Evolutionary conservation across 2,113 vertebrate genomes (phyloP).

Genomic region (Gambusia affinis): DNA sequence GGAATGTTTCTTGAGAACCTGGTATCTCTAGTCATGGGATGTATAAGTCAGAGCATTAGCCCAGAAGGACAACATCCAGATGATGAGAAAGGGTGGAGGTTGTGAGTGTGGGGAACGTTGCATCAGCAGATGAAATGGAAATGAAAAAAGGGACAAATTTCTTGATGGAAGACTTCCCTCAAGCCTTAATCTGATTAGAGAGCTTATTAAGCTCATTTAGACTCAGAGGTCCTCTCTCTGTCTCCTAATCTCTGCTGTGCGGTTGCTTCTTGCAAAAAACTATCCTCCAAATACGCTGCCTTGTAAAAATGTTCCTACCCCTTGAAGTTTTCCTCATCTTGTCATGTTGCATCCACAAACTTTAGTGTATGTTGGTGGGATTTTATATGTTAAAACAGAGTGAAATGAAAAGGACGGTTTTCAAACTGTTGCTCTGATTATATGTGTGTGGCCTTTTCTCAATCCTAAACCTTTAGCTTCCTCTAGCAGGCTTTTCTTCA

Average conservation of each 20-base stretch:
- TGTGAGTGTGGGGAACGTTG: background rate
- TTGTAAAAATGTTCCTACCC: background rate
- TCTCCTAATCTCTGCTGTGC: background rate
- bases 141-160: slow-evolving; percentile 38
- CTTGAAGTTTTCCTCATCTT: background rate
- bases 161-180: slow-evolving; percentile 69
- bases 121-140: slow-evolving; percentile 54
- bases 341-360: background rate
- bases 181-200: slow-evolving; percentile 69
- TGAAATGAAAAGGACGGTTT: background rate
- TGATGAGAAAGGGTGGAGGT: slow-evolving; percentile 34
- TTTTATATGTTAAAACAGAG: background rate
- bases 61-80: slow-evolving; percentile 22
- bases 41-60: slow-evolving; percentile 4
- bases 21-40: slow-evolving; percentile 14
- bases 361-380: background rate
- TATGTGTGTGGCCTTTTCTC: background rate
- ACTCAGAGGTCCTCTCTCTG: slow-evolving; percentile 34
- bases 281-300: slow-evolving; percentile 1
- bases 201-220: slow-evolving; percentile 56
- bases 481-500: background rate
- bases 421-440: background rate
- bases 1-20: slow-evolving; percentile 38
- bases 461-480: background rate
- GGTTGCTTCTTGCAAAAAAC: slow-evolving; percentile 13